Conservation (phyloP, 2,888 invertebrate species). For the Ephialtes manifestator region DNA sequence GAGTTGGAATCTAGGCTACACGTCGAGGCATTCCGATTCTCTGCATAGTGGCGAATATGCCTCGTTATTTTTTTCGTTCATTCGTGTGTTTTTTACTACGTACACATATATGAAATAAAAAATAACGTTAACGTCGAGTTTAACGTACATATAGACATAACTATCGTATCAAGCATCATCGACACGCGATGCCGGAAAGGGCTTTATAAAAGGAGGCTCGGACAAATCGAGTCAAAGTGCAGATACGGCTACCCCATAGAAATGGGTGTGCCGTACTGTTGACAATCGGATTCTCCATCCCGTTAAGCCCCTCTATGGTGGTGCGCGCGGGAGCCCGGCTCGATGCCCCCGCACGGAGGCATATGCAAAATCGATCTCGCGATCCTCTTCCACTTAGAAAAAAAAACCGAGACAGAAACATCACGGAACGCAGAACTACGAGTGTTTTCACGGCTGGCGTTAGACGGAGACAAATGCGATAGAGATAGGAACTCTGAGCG, state of each 20-base stretch:
- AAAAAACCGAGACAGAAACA: neutral
- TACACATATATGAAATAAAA: no score
- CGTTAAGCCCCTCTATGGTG: constrained; percentile 52
- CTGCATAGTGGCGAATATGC: constrained; percentile 16
- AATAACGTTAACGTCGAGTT: no score
- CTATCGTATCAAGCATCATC: neutral
- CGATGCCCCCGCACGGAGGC: constrained; percentile 43
- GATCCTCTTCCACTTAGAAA: constrained; percentile 64
- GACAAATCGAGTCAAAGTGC: neutral
- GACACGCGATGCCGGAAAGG: neutral
- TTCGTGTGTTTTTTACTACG: neutral
- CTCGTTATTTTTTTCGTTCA: neutral
- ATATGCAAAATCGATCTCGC: constrained; percentile 70
- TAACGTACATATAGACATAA: no score
- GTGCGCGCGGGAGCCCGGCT: constrained; percentile 55
- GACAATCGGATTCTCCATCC: constrained; percentile 74
- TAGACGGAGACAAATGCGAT: neutral
- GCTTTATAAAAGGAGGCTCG: neutral
- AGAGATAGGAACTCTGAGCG: neutral
- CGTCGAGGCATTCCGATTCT: constrained; percentile 70
- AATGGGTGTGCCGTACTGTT: constrained; percentile 68
- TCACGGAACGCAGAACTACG: neutral
- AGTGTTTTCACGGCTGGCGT: constrained; percentile 16
- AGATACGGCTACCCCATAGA: neutral
- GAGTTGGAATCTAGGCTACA: constrained; percentile 74